Base-by-base conservation (phyloP, 2,888 invertebrate genomes). In the Endomychus coccineus region DNA sequence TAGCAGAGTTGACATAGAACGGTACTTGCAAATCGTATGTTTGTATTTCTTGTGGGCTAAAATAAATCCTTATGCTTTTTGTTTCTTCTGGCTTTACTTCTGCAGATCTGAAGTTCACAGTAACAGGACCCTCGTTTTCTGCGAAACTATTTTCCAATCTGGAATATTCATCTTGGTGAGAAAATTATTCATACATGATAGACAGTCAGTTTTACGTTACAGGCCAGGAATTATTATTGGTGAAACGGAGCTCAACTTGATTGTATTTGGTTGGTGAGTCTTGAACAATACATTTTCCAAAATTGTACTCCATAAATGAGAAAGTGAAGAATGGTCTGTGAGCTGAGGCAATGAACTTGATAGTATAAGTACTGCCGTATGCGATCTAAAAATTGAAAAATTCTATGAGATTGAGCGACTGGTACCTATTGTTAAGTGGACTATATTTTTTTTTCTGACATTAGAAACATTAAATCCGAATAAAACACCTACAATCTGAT, bases 261-360 rank as follows among this genome's bases (percentile, higher is more conserved):
- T 74, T 73, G 45, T 70, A 70, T 1, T 69, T 67, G 0, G 58
- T 42, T 21, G 66, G 67, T 6, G 68, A 68, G 3, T 70, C 68
- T 51, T 76, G 73, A 2, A 77, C 62, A 44, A 83, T 74, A 52
- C 79, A 78, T 41, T 72, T 71, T 3, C 78, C 80, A 64, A 83
- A 83, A 60, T 83, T 70, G 51, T 72, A 71, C n/a, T 70, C 60
- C 48, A 59, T 63, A 52, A 76, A 78, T 3, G 78, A 78, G 56
- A 83, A 81, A 50, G 72, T 70, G 44, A 77, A 71, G 1, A 63
- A 55, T 0, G 77, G 73, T 43, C 69, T 71, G 44, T 71, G 69
- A 23, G 77, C 76, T 25, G 69, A 67, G 11, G 78, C 77, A 46
- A 71, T 68, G 21, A 83, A 56, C 29, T 67, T 62, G 36, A 83